These are phyloP conservation scores for Mixornis gularis DNA, from an alignment of 2,113 vertebrate species.

Conservation along the genomic window DNA sequence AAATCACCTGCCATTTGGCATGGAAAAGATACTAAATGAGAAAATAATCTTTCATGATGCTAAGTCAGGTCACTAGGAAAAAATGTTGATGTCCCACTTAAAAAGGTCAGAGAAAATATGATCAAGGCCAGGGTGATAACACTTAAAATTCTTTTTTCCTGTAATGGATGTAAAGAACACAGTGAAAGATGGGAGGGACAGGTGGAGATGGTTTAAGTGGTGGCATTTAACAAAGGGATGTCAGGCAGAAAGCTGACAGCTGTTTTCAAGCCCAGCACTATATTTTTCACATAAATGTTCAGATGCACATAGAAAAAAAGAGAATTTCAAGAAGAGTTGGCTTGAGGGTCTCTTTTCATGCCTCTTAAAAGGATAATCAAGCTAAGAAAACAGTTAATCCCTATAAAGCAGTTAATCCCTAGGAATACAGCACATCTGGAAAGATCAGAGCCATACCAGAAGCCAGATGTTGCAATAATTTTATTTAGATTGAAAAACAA, in stretches of 20 bases:
- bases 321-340: background rate
- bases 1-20: background rate
- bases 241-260: background rate
- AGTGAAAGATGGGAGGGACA: background rate
- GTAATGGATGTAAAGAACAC: background rate
- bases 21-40: background rate
- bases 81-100: background rate
- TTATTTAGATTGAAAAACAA: background rate
- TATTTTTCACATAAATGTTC: background rate
- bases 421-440: background rate
- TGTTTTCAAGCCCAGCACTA: rapidly evolving
- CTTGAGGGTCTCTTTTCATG: background rate
- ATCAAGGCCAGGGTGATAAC: background rate
- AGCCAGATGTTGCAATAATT: background rate
- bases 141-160: background rate
- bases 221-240: background rate
- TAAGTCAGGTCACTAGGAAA: background rate
- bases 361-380: background rate
- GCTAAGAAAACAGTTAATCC: background rate
- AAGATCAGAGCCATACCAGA: background rate
- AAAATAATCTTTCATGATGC: background rate
- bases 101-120: background rate
- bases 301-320: background rate
- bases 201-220: background rate
- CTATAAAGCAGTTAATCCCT: background rate